Conservation (phyloP, 92 coral and sea anemone genomes). For the Porites evermanni region DNA sequence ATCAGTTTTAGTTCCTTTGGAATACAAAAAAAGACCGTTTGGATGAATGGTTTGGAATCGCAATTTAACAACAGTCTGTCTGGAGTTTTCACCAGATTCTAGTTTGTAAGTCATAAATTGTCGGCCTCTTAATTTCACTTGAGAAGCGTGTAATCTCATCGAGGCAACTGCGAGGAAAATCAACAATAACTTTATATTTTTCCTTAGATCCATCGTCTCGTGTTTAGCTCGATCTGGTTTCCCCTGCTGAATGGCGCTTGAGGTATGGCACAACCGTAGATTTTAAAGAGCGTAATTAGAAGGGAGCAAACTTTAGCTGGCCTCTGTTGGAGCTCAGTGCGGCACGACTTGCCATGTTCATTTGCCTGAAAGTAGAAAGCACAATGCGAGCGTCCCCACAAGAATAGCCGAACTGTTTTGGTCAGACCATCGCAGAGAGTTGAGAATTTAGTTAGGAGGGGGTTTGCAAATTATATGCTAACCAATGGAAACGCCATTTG, state of each 20-base stretch:
- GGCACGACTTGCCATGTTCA: conserved; percentile 2
- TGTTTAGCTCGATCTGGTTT: not conserved
- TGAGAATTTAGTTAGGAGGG: conserved; percentile 16
- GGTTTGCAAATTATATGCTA: conserved; percentile 12
- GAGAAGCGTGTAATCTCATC: not conserved
- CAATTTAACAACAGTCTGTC: conserved; percentile 49
- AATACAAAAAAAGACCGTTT: conserved; percentile 79
- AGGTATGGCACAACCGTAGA: not conserved
- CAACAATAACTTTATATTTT: not conserved
- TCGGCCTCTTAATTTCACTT: conserved; percentile 59
- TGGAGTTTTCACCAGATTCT: conserved; percentile 5
- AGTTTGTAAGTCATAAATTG: conserved; percentile 57
- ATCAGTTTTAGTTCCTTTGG: conserved; percentile 51
- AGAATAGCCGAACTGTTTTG: conserved; percentile 23
- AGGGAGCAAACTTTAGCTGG: conserved; percentile 33
- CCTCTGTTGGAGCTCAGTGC: conserved; percentile 29
- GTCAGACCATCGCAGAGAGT: not conserved
- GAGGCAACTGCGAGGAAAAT: conserved; percentile 16
- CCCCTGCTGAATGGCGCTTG: not conserved
- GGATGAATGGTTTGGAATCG: conserved; percentile 87
- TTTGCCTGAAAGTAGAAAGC: conserved; percentile 26
- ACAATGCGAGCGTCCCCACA: conserved; percentile 16
- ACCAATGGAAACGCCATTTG: conserved; percentile 28
- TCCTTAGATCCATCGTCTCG: conserved; percentile 12
- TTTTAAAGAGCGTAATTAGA: conserved; percentile 16